A percentile compares a stretch with the other conserved stretches of the same genome.
Evolutionary conservation across 2,888 invertebrate genomes (phyloP).

Genomic region (Dryobota labecula): DNA sequence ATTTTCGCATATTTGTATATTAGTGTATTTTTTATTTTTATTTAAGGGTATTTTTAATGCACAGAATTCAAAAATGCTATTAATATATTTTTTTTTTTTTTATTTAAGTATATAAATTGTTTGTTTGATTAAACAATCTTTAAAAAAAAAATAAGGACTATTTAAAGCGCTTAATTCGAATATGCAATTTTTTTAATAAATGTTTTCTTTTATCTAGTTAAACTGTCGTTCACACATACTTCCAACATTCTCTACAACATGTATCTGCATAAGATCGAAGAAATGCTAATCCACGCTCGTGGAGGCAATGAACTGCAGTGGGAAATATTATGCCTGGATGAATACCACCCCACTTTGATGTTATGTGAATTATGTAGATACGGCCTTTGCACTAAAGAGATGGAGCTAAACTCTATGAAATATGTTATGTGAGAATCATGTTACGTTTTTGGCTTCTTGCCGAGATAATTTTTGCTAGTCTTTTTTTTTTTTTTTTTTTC

Average conservation of each 20-base stretch:
- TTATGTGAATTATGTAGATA: slow-evolving; percentile 56
- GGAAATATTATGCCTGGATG: slow-evolving; percentile 54
- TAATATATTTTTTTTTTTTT: too few relatives aligned
- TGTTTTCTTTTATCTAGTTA: too few relatives aligned
- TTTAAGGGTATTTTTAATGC: too few relatives aligned
- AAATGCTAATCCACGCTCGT: slow-evolving; percentile 57
- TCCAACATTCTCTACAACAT: slow-evolving; percentile 24
- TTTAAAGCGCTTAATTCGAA: too few relatives aligned
- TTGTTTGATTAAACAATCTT: too few relatives aligned
- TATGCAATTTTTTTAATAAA: too few relatives aligned
- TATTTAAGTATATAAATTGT: too few relatives aligned
- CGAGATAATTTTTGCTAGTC: slow-evolving; percentile 13
- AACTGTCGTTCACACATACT: neutral
- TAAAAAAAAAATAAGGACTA: too few relatives aligned
- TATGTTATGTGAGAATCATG: slow-evolving; percentile 23
- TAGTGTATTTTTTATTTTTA: too few relatives aligned
- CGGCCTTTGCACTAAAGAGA: slow-evolving; percentile 38
- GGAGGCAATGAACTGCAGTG: slow-evolving; percentile 61
- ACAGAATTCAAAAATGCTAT: too few relatives aligned
- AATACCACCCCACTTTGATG: slow-evolving; percentile 59
- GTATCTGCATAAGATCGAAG: slow-evolving; percentile 58
- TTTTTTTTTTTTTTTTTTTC: too few relatives aligned
- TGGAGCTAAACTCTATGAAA: slow-evolving; percentile 27
- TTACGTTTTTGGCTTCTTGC: slow-evolving; percentile 40
- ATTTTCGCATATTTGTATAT: too few relatives aligned